These are phyloP conservation scores for Hydra vulgaris DNA, from an alignment of 30 jellyfish, hydroid and myxozoan species.

Conservation along the genomic window DNA sequence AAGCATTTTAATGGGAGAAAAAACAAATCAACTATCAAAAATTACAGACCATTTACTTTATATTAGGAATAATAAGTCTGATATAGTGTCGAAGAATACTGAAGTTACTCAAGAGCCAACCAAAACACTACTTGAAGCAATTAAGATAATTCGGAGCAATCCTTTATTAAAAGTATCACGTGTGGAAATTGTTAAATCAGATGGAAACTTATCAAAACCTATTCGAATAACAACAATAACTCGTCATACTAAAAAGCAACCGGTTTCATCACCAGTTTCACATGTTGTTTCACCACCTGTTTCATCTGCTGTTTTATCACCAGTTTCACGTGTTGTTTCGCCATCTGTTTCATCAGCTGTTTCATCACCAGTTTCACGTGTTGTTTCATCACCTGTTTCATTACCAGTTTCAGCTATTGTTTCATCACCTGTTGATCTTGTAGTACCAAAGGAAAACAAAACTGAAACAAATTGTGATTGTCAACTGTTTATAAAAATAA, in stretches of 20 bases:
- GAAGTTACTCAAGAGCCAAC: background rate
- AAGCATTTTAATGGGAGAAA: background rate
- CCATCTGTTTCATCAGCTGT: too few species aligned
- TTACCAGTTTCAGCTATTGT: too few species aligned
- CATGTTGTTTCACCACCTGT: too few species aligned
- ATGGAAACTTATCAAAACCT: background rate
- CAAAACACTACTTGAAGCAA: background rate
- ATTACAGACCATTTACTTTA: background rate
- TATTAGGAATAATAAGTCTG: background rate
- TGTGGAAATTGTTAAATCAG: background rate
- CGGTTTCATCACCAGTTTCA: too few species aligned
- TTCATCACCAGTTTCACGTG: too few species aligned
- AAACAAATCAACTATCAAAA: background rate
- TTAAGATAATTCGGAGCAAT: background rate
- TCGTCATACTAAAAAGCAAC: too few species aligned
- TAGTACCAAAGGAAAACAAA: too few species aligned
- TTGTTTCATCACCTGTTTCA: too few species aligned
- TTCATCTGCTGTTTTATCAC: too few species aligned
- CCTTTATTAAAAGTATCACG: background rate
- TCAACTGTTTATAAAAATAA: background rate
- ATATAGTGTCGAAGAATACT: background rate
- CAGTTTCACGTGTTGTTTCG: too few species aligned
- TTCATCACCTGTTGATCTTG: too few species aligned
- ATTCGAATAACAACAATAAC: background rate
- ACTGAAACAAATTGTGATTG: conserved; percentile 5